Conservation (phyloP, 2,888 invertebrate genomes). For the Gymnoscelis rufifasciata region DNA sequence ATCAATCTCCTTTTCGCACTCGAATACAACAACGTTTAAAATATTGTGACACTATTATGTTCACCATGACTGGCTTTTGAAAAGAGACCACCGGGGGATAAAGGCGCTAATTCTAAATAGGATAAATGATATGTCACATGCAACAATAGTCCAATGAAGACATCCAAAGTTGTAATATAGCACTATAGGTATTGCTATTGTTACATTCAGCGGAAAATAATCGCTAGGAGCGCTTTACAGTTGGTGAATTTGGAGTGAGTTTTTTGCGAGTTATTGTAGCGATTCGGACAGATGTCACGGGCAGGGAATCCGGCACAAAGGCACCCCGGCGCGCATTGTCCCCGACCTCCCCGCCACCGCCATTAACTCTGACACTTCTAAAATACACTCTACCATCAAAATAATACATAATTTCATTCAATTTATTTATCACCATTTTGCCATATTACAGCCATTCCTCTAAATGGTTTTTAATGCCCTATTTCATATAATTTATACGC, state of each 20-base stretch:
- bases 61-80: slow-evolving; percentile 22
- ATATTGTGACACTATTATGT: slow-evolving; percentile 60
- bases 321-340: slow-evolving; percentile 73
- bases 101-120: slow-evolving; percentile 48
- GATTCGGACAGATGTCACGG: slow-evolving; percentile 76
- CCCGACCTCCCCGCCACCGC: slow-evolving; percentile 59
- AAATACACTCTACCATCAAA: slow-evolving; percentile 68
- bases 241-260: slow-evolving; percentile 66
- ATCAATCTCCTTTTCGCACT: slow-evolving; percentile 40
- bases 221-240: slow-evolving; percentile 56
- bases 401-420: slow-evolving; percentile 69
- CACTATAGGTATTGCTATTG: slow-evolving; percentile 52
- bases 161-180: slow-evolving; percentile 42
- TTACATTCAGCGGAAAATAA: slow-evolving; percentile 62
- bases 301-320: slow-evolving; percentile 69
- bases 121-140: slow-evolving; percentile 67
- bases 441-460: slow-evolving; percentile 68
- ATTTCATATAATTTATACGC: slow-evolving; percentile 71
- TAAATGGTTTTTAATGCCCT: slow-evolving; percentile 77
- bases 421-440: slow-evolving; percentile 65
- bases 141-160: slow-evolving; percentile 70
- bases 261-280: slow-evolving; percentile 77
- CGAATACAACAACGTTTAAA: slow-evolving; percentile 53
- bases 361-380: slow-evolving; percentile 74
- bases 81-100: slow-evolving; percentile 59